Conservation (phyloP, 2,888 invertebrate genomes). For the Harpalus rubripes region DNA sequence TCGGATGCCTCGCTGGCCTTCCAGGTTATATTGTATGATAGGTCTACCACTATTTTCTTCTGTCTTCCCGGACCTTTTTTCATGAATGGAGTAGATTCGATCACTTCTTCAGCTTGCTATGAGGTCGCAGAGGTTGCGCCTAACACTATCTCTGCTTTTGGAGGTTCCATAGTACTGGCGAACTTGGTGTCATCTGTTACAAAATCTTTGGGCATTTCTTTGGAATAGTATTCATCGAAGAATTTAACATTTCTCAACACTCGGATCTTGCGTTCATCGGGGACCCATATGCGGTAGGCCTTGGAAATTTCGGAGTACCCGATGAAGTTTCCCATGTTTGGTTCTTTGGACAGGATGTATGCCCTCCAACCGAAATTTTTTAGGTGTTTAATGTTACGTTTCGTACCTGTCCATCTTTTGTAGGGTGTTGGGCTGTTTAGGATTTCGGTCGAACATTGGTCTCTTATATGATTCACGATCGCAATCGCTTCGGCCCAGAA, state of each 20-base stretch:
- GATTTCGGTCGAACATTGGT: constrained; percentile 6
- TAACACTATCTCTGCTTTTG: no score
- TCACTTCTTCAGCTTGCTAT: no score
- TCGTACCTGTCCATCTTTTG: constrained; percentile 25
- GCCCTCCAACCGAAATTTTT: constrained; percentile 25
- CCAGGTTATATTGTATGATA: no score
- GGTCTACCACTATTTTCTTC: no score
- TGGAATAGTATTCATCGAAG: no score
- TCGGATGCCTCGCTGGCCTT: no score
- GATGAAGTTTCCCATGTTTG: constrained; percentile 63
- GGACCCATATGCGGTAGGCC: neutral
- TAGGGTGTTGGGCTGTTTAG: constrained; percentile 31
- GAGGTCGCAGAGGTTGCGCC: no score
- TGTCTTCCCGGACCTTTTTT: no score
- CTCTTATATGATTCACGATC: constrained; percentile 18
- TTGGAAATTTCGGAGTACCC: constrained; percentile 66
- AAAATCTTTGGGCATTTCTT: no score
- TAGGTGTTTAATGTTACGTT: constrained; percentile 8
- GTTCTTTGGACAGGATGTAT: constrained; percentile 10
- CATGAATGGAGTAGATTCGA: no score
- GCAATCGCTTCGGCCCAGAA: constrained; percentile 33
- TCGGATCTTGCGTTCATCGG: constrained; percentile 45
- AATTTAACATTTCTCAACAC: neutral
- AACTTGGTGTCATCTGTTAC: no score
- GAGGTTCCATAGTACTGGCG: no score